Evolutionary conservation across 2,797 vertebrate species (phyloP).

Genomic region (Neoniphon sammara): DNA sequence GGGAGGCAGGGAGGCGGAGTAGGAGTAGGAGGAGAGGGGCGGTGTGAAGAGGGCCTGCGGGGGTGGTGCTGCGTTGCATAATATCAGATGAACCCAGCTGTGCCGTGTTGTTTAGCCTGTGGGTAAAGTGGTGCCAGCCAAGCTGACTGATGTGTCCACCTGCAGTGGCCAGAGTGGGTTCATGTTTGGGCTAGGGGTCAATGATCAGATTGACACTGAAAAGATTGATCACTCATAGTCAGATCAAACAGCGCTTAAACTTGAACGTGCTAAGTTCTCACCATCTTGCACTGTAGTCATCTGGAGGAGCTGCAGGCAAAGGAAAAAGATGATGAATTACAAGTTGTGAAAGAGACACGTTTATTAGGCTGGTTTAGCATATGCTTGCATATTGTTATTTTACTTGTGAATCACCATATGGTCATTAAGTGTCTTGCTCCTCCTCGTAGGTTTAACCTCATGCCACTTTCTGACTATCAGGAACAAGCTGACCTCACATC

Average conservation of each 20-base stretch:
- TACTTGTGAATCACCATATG: neutral
- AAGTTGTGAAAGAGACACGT: neutral
- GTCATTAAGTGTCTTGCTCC: neutral
- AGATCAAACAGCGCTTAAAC: neutral
- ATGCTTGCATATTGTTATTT: neutral
- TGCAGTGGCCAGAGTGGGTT: constrained; percentile 54
- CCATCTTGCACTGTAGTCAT: neutral
- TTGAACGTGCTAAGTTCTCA: neutral
- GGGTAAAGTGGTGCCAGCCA: constrained; percentile 63
- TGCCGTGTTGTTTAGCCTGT: constrained; percentile 68
- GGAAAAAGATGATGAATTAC: neutral
- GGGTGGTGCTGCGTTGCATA: constrained; percentile 75
- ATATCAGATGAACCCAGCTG: constrained; percentile 75
- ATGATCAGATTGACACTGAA: constrained; percentile 29
- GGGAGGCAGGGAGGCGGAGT: constrained; percentile 46
- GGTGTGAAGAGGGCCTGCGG: constrained; percentile 75
- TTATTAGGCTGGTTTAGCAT: neutral
- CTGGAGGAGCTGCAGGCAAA: neutral
- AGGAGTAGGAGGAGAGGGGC: constrained; percentile 73
- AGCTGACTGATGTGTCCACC: constrained; percentile 69
- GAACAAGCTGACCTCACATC: neutral
- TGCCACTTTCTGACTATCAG: neutral
- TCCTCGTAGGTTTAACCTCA: neutral
- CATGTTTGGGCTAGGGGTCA: constrained; percentile 38
- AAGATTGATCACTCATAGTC: constrained; percentile 31